These are phyloP conservation scores for Anarrhichthys ocellatus DNA, from an alignment of 2,113 vertebrate genomes.

Conservation along the genomic window DNA sequence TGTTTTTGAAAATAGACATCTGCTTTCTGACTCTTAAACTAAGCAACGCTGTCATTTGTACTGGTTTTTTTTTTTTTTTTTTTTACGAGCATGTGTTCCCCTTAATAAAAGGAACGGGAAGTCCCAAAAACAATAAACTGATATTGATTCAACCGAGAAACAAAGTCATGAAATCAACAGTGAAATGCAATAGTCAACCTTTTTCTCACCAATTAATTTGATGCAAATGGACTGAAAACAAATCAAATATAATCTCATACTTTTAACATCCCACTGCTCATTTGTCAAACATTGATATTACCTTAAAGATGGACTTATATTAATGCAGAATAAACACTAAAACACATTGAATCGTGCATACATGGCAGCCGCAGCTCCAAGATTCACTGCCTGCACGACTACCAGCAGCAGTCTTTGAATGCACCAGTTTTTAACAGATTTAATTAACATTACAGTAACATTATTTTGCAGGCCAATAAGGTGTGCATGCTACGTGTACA, in stretches of 20 bases:
- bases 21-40: neutral
- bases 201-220: neutral
- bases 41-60: neutral
- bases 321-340: neutral
- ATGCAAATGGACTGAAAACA: neutral
- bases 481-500: neutral
- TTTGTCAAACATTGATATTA: neutral
- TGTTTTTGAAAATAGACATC: constrained; percentile 43
- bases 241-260: neutral
- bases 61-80: neutral
- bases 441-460: constrained; percentile 8
- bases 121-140: neutral
- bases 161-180: neutral
- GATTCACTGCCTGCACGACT: neutral
- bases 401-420: constrained; percentile 5
- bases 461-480: neutral
- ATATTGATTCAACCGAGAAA: constrained; percentile 7
- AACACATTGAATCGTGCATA: neutral
- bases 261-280: neutral
- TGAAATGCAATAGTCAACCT: neutral
- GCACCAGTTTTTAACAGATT: constrained; percentile 13
- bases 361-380: constrained; percentile 40
- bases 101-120: neutral
- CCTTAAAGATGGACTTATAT: too few species aligned
- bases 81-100: neutral